Base-by-base conservation (phyloP, 2,888 invertebrate species). In the Dynastes maya region DNA sequence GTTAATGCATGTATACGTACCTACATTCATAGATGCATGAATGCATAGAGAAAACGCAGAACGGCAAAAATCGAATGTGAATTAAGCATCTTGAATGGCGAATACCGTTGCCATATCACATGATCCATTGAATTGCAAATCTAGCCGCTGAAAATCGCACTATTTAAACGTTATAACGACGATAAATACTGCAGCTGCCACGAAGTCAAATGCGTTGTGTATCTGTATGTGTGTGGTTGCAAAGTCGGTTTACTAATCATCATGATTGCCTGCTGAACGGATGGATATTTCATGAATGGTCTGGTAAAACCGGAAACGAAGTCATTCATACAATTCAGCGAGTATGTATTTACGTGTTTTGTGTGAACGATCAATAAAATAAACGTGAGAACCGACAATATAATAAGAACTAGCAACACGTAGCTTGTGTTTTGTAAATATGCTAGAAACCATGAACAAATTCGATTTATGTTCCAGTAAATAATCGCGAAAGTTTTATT, bases 91-190 rank as follows among this genome's bases (percentile, higher is more conserved):
- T 16, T 76, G 78, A 79, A 80, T 78, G 79, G 76, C 79, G 76
- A 80, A 72, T 71, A 72, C 80, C 80, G 32, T 45, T 16, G 45
- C 67, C 49, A 27, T 53, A 6, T 81, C 79, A 81, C 78, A 27
- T 81, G 78, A 80, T 80, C 80, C 78, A 82, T 81, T 81, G 80
- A 82, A 80, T 82, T 81, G 81, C 80, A 81, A 82, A 82, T 82
- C 58, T 40, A 75, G 65, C 67, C 74, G 80, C 65, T 81, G 16
- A 79, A 82, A 79, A 76, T 64, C 76, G 51, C 64, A 16, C 70
- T 64, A 64, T 71, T 61, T 61, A 61, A 61, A 70, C 65, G 65
- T 68, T 51, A 16, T 49, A 22, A 16, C 67, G 49, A 27, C 74
- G 32, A 71, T 78, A 70, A 64, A 74, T 61, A 51, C 58, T 68